Conservation (phyloP, 2,797 vertebrate genomes). For the Pipistrellus kuhlii region DNA sequence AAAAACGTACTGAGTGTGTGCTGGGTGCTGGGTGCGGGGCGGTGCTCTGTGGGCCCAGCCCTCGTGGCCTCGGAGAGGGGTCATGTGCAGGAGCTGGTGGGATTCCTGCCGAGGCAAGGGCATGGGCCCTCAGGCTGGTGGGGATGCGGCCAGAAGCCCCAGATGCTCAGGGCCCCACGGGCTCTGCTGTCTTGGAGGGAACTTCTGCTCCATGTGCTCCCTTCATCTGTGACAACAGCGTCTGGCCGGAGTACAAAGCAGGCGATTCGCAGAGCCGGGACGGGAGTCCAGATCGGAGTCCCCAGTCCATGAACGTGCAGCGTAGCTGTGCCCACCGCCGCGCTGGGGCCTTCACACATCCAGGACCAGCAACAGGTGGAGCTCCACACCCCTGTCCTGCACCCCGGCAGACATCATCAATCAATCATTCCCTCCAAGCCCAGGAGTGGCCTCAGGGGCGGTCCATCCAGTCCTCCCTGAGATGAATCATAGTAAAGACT, state of each 20-base stretch:
- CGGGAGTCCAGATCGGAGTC: no score
- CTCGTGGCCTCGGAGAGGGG: not conserved
- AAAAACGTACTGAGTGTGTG: not conserved
- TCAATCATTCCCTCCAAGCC: no score
- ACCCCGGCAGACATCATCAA: not conserved
- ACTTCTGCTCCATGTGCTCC: not conserved
- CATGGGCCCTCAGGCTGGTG: not conserved
- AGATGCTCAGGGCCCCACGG: accelerated
- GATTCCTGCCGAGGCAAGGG: not conserved
- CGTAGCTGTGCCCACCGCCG: not conserved
- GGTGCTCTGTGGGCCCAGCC: not conserved
- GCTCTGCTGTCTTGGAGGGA: no score
- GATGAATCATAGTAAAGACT: not conserved
- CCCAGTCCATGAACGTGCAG: accelerated
- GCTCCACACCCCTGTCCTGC: not conserved
- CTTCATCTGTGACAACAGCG: not conserved
- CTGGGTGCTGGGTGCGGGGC: not conserved
- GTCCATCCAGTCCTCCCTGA: not conserved
- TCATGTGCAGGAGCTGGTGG: not conserved
- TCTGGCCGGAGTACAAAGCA: not conserved
- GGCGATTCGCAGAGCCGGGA: not conserved
- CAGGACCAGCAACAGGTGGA: not conserved
- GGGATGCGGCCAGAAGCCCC: not conserved
- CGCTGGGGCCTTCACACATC: not conserved
- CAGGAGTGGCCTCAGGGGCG: not conserved